Evolutionary conservation across 2,888 invertebrate species (phyloP), one percentile per base, ranked within the genome.

Genomic region (Archips xylosteana): DNA sequence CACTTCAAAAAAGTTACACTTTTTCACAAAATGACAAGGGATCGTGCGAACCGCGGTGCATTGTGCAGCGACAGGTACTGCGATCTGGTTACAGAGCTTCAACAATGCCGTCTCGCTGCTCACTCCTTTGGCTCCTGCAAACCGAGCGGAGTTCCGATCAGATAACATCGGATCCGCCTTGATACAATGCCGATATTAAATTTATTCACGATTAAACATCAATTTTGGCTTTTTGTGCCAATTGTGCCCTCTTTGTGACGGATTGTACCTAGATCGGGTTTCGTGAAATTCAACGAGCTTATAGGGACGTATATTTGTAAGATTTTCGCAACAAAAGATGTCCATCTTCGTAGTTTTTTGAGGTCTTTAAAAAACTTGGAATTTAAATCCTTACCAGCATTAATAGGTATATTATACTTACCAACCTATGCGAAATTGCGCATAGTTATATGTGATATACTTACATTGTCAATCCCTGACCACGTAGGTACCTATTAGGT

Each of bases 131-230:
- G 57, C 59, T 74, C 51, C 66, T 61, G 72, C 76, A 78, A 83
- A 79, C 79, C 83, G 83, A 86, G 89, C 88, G 91, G 86, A 92
- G 86, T 94, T 94, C 94, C 93, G 94, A 93, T 92, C 92, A 91
- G 91, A 92, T 92, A 92, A 86, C 89, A 85, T 78, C 78, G 81
- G 87, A 91, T 93, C 92, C 92, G 92, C 78, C 85, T 80, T 75
- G 70, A 83, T 85, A 89, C 88, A 90, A 91, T 81, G 78, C 83
- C 80, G 81, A 87, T 86, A 79, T 83, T 86, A 86, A 85, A 85
- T 83, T 85, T 83, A 83, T 86, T 81, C 79, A 83, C 83, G 83
- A 85, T 85, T 80, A 77, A 80, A 78, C 73, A 66, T 66, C 77
- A 79, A 81, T 82, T 85, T 79, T 80, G 80, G 82, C 82, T 82